Evolutionary conservation across 2,888 invertebrate genomes (phyloP).

Genomic region (Drosophila phalerata): DNA sequence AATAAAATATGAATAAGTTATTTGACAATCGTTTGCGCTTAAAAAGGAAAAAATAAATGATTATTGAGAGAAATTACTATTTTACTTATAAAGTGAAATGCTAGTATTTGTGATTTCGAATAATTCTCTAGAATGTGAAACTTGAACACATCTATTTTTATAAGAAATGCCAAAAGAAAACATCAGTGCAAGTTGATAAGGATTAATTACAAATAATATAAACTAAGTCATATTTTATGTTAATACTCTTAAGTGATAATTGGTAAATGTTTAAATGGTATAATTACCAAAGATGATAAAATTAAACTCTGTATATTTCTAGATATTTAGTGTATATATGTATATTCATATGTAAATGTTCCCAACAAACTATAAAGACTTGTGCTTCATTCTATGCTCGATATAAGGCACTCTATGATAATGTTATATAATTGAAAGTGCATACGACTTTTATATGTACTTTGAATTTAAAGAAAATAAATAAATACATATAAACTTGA

Average conservation of each 20-base stretch:
- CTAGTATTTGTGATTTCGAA: constrained; percentile 64
- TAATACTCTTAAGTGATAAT: constrained; percentile 33
- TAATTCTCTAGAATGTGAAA: constrained; percentile 11
- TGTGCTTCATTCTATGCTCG: constrained; percentile 76
- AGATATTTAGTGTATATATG: constrained; percentile 57
- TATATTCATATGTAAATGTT: constrained; percentile 67
- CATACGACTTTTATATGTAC: constrained; percentile 65
- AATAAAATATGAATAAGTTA: constrained; percentile 46
- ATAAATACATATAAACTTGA: constrained; percentile 23
- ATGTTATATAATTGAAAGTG: constrained; percentile 34
- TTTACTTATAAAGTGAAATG: constrained; percentile 62
- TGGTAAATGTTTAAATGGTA: constrained; percentile 13
- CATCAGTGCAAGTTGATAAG: constrained; percentile 18
- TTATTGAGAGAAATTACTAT: constrained; percentile 16
- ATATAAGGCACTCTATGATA: constrained; percentile 76
- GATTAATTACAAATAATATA: constrained; percentile 1
- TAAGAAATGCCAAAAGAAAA: constrained; percentile 9
- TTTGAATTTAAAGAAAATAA: constrained; percentile 8
- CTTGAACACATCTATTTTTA: constrained; percentile 35
- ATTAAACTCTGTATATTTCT: constrained; percentile 57
- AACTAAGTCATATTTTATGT: constrained; percentile 12
- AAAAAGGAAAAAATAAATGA: constrained; percentile 16
- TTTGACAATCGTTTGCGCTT: constrained; percentile 72
- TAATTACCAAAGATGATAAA: constrained; percentile 34
- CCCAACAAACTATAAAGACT: constrained; percentile 78